Base-by-base conservation (phyloP, 2,113 vertebrate species). In the Tiliqua scincoides region DNA sequence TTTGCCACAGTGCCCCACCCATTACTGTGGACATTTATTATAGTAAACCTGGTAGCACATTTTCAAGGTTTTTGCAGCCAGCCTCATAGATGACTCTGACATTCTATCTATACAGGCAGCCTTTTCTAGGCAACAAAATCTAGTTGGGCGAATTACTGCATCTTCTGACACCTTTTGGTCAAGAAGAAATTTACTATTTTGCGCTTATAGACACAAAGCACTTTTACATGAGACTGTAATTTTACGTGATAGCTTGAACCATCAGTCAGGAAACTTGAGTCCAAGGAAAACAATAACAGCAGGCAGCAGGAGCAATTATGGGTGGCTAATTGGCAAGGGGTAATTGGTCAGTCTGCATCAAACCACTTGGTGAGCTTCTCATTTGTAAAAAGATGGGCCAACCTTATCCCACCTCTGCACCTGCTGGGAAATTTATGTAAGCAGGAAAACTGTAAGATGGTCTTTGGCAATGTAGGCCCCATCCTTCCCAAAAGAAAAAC, bases 71-170 rank as follows among this genome's bases (percentile, higher is more conserved):
- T 10, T 30, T 59, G 43, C 43, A 48, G 43, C 5, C 27, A 32
- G 48, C 27, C 52, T 57, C 52, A 18, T 59, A 32, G 21, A 17
- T 7, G 32, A 2, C 4, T 27, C 5, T 37, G 32, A 62, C 21
- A 62, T 77, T 32, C 7, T 57, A 59, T 14, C 30, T 57, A 9
- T 18, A 54, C 30, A 40, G 37, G 20, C 35, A 43, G 59, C 18
- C 32, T 80, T 54, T 52, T 77, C 65, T 85, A 52, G 59, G 65
- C 75, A 83, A 82, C 79, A 79, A 85, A 78, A 67, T 88, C 78
- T 57, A 85, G 1, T 72, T 85, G 32, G 20, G 6, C n/a, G 70
- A 61, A 74, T 40, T 20, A 17, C 40, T 40, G 54, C 3, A 73
- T 18, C 8, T 14, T 15, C 30, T 37, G 32, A 3, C 52, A 25